Conservation (phyloP, 2,888 invertebrate species). For the Punctoribates punctum region DNA sequence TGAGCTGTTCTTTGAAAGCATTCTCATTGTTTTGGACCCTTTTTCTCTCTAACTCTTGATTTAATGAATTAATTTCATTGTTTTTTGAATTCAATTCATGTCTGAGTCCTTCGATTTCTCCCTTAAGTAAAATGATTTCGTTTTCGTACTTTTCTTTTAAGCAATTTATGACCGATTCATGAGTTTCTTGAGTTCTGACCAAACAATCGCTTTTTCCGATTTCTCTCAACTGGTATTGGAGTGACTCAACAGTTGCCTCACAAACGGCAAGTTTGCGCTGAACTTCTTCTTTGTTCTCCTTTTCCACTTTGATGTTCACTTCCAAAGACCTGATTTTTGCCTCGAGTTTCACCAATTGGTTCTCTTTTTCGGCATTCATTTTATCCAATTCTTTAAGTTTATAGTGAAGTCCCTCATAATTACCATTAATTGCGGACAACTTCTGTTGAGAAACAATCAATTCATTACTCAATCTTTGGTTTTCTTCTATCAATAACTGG, state of each 20-base stretch:
- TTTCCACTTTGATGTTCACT: slow-evolving; percentile 5
- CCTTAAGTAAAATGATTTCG: slow-evolving; percentile 19
- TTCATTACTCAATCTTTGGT: slow-evolving; percentile 21
- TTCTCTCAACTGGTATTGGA: slow-evolving; percentile 22
- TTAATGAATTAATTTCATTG: background rate
- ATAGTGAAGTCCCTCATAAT: slow-evolving; percentile 3
- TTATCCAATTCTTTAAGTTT: slow-evolving; percentile 18
- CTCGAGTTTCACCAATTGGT: slow-evolving; percentile 20
- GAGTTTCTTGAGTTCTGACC: slow-evolving; percentile 9
- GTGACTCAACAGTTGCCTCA: slow-evolving; percentile 13
- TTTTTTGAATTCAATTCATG: slow-evolving; percentile 13
- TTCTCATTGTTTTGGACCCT: background rate
- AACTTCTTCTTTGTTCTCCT: slow-evolving; percentile 1
- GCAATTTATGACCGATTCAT: background rate
- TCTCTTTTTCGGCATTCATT: slow-evolving; percentile 19
- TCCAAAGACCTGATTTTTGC: slow-evolving; percentile 18
- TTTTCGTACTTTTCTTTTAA: slow-evolving; percentile 10
- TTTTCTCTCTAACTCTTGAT: background rate
- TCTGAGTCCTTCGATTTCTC: slow-evolving; percentile 12
- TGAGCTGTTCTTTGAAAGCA: background rate
- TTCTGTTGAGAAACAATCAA: slow-evolving; percentile 19
- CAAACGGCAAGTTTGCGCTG: background rate
- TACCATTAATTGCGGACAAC: slow-evolving; percentile 16
- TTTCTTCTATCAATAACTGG: slow-evolving; percentile 19
- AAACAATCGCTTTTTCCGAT: slow-evolving; percentile 26